phyloP scores from a whole-genome alignment of 2,888 invertebrate genomes.

The Ophonus ardosiacus region DNA sequence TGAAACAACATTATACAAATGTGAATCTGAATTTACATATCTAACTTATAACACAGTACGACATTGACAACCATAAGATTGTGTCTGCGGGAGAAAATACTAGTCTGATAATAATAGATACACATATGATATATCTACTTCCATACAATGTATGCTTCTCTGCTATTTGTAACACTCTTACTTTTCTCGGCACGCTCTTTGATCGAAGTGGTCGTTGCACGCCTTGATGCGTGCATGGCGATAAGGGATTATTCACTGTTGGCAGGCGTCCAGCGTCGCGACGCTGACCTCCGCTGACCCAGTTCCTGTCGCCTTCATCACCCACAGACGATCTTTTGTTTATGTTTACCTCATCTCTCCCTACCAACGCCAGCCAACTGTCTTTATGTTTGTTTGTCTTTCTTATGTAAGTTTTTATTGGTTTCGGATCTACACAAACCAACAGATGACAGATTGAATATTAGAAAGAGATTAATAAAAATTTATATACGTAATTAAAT shows the following conservation, averaged over 20 bases:
- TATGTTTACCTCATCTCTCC: conserved; percentile 5
- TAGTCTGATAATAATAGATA: too few species aligned
- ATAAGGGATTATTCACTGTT: conserved; percentile 34
- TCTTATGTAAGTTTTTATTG: conserved; percentile 38
- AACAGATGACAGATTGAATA: conserved; percentile 2
- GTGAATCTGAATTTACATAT: too few species aligned
- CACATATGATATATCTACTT: too few species aligned
- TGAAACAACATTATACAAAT: too few species aligned
- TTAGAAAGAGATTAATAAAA: background rate
- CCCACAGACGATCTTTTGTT: conserved; percentile 34
- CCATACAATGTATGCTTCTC: too few species aligned
- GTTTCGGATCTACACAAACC: conserved; percentile 12
- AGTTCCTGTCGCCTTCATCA: conserved; percentile 37
- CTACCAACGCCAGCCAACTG: conserved; percentile 4
- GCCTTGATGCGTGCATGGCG: background rate
- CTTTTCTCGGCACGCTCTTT: background rate
- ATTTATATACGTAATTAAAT: background rate
- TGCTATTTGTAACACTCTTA: background rate
- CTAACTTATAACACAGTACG: too few species aligned
- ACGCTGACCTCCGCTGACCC: conserved; percentile 48
- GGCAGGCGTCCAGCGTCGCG: conserved; percentile 41
- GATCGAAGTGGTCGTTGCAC: background rate
- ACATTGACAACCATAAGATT: too few species aligned
- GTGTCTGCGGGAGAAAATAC: too few species aligned
- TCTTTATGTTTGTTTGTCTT: conserved; percentile 38